phyloP scores from a whole-genome alignment of 2,113 vertebrate species.

The Melanostigma gelatinosum region DNA sequence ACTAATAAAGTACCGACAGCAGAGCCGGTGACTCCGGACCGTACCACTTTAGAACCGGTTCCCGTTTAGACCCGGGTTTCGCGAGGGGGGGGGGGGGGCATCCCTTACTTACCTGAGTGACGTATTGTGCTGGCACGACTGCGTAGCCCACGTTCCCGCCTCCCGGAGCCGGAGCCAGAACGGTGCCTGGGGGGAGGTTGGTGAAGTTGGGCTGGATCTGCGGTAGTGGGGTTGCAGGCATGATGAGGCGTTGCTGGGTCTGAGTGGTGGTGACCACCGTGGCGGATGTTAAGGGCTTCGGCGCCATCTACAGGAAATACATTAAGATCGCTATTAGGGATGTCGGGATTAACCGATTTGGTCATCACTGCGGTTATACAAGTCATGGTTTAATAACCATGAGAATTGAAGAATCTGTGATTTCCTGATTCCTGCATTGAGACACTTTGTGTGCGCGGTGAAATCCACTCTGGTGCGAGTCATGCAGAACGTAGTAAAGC shows the following conservation, averaged over 20 bases:
- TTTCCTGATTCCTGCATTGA: too few relatives aligned
- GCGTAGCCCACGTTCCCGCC: conserved; percentile 93
- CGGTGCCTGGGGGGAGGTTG: conserved; percentile 94
- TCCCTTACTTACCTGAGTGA: conserved; percentile 89
- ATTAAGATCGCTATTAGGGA: background rate
- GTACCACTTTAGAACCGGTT: too few relatives aligned
- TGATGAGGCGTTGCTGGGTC: conserved; percentile 95
- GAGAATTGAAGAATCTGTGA: too few relatives aligned
- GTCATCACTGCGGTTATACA: too few relatives aligned
- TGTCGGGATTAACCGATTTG: background rate
- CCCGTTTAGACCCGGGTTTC: too few relatives aligned
- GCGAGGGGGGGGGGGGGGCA: too few relatives aligned
- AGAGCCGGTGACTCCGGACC: too few relatives aligned
- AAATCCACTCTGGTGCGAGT: too few relatives aligned
- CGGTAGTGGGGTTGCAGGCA: conserved; percentile 96
- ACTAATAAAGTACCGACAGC: too few relatives aligned
- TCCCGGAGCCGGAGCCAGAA: conserved; percentile 93
- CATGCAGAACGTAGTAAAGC: too few relatives aligned
- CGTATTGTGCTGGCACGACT: conserved; percentile 95
- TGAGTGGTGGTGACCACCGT: conserved; percentile 91
- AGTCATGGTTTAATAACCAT: background rate
- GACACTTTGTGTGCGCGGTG: too few relatives aligned
- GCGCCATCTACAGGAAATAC: conserved; percentile 85
- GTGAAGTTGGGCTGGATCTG: conserved; percentile 98
- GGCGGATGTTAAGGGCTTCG: conserved; percentile 89